phyloP scores from a whole-genome alignment of 2,888 invertebrate genomes.

The Hyposoter dolosus region DNA sequence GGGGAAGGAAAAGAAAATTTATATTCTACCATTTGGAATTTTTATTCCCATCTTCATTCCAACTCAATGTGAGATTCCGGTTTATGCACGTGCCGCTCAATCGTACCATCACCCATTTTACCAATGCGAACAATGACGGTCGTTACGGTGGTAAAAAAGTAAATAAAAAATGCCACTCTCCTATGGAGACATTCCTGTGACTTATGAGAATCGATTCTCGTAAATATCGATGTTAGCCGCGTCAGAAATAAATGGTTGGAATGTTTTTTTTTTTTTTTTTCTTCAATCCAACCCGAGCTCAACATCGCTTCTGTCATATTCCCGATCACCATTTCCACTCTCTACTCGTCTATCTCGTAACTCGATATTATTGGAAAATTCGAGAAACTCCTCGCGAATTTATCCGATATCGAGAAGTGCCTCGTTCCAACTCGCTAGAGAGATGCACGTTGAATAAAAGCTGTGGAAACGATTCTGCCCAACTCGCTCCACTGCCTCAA shows the following conservation, averaged over 20 bases:
- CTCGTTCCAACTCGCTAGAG: neutral
- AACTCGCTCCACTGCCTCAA: neutral
- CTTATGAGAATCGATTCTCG: conserved; percentile 25
- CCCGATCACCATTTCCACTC: conserved; percentile 27
- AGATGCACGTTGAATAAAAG: conserved; percentile 29
- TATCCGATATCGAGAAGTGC: conserved; percentile 42
- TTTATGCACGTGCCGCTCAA: conserved; percentile 40
- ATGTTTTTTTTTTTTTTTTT: neutral
- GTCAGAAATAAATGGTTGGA: conserved; percentile 6
- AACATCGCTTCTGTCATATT: conserved; percentile 11
- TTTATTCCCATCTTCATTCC: conserved; percentile 27
- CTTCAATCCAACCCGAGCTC: neutral
- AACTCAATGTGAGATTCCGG: conserved; percentile 46
- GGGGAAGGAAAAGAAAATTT: neutral
- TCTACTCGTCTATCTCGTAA: conserved; percentile 42
- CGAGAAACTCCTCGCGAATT: conserved; percentile 41
- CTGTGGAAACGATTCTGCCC: conserved; percentile 1
- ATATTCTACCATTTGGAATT: conserved; percentile 24
- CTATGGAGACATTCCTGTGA: conserved; percentile 14
- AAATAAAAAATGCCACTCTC: neutral
- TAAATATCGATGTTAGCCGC: conserved; percentile 20
- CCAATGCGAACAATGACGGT: conserved; percentile 18
- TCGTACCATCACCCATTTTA: neutral
- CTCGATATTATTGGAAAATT: conserved; percentile 57
- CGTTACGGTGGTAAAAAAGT: conserved; percentile 25